Evolutionary conservation across 1,140 invertebrate species (phyloP).

Genomic region (Pemphigus obesinymphae): DNA sequence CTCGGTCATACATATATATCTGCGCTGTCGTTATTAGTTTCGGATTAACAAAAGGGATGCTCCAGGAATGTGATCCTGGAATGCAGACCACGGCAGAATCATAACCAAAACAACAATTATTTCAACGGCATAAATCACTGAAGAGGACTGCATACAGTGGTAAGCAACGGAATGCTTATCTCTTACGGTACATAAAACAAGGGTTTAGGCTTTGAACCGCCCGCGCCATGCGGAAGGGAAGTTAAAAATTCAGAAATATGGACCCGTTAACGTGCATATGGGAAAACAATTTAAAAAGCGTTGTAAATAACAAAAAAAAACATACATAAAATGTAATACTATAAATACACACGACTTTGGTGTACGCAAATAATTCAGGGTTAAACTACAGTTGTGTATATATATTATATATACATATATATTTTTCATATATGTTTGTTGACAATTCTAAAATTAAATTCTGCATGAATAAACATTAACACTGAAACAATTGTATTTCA

Average conservation of each 20-base stretch:
- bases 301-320: not conserved
- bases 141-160: not conserved
- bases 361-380: not conserved
- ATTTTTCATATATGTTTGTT: not conserved
- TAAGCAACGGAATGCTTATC: conserved; percentile 32
- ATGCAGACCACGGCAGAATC: conserved; percentile 4
- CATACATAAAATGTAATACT: not conserved
- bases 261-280: not conserved
- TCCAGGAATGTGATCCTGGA: conserved; percentile 28
- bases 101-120: conserved; percentile 41
- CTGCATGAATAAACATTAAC: not conserved
- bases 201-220: conserved; percentile 2
- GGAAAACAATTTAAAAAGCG: not conserved
- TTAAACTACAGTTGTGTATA: too few species aligned
- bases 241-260: not conserved
- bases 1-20: too few species aligned
- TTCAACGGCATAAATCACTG: conserved; percentile 36
- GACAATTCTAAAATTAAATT: not conserved
- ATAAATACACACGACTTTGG: not conserved
- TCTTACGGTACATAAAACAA: conserved; percentile 39
- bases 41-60: conserved; percentile 39
- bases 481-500: not conserved
- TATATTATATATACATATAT: too few species aligned
- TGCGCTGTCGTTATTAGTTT: conserved; percentile 34
- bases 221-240: not conserved